These are phyloP conservation scores for Protobothrops flavoviridis DNA, from an alignment of 2,113 vertebrate genomes.

Conservation along the genomic window DNA sequence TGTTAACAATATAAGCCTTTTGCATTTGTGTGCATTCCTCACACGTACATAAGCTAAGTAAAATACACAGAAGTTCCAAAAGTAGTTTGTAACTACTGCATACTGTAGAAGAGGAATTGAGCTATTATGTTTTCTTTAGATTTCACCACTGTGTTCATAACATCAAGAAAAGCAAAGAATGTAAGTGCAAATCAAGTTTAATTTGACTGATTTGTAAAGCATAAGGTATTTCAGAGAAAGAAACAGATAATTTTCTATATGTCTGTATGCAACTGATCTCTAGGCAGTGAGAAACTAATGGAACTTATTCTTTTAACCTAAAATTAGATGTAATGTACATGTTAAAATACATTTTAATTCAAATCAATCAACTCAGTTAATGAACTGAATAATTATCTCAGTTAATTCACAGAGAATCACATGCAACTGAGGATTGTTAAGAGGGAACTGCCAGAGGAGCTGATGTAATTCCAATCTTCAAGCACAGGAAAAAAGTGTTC, in stretches of 20 bases:
- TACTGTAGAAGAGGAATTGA: no score
- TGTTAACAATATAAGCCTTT: neutral
- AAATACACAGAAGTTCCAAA: neutral
- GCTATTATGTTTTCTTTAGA: neutral
- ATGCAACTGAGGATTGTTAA: neutral
- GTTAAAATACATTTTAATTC: neutral
- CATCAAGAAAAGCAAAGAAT: neutral
- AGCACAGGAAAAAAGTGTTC: neutral
- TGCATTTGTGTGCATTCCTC: neutral
- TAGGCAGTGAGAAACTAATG: conserved; percentile 24
- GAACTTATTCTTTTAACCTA: neutral
- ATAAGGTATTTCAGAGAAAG: neutral
- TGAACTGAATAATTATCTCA: neutral
- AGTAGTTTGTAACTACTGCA: neutral
- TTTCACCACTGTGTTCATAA: neutral
- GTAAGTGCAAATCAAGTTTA: neutral
- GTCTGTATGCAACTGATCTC: conserved; percentile 1
- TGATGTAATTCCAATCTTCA: neutral
- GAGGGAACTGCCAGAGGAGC: neutral
- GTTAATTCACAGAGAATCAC: neutral
- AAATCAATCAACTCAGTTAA: neutral
- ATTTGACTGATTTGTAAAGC: neutral
- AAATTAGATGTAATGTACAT: neutral
- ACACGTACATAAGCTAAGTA: neutral
- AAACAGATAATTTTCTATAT: neutral